Evolutionary conservation across 1,140 invertebrate genomes (phyloP).

Genomic region (Atopsyche davidsoni): DNA sequence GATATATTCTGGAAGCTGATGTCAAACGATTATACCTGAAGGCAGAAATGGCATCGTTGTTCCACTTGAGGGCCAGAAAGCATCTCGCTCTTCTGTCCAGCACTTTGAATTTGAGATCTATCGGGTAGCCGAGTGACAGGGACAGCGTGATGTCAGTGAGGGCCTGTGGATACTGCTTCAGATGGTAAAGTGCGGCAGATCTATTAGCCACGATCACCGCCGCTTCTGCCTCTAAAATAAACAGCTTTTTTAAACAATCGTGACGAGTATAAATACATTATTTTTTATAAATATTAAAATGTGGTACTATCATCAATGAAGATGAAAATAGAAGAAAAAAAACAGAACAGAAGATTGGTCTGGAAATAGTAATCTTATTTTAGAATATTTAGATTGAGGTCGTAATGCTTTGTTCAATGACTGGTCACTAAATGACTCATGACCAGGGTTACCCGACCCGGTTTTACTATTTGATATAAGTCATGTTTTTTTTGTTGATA

Average conservation of each 20-base stretch:
- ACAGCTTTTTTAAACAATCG: constrained; percentile 23
- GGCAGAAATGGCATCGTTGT: constrained; percentile 59
- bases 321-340: not conserved
- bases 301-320: not conserved
- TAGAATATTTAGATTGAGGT: no score
- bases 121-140: constrained; percentile 64
- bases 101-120: constrained; percentile 68
- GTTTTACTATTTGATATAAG: no score
- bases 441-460: no score
- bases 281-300: no score
- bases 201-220: constrained; percentile 78
- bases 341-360: not conserved
- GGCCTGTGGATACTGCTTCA: constrained; percentile 61
- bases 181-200: constrained; percentile 78
- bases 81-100: constrained; percentile 71
- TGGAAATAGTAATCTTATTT: not conserved
- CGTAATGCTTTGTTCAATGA: no score
- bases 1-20: not conserved
- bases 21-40: constrained; percentile 49
- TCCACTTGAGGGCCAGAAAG: constrained; percentile 63
- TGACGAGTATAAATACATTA: constrained; percentile 1
- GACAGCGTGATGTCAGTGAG: constrained; percentile 67
- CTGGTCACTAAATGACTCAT: no score
- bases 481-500: no score
- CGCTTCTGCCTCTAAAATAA: constrained; percentile 52